Evolutionary conservation across 2,888 invertebrate genomes (phyloP), one percentile per base, ranked within the genome.

Genomic region (Aplocera efformata): DNA sequence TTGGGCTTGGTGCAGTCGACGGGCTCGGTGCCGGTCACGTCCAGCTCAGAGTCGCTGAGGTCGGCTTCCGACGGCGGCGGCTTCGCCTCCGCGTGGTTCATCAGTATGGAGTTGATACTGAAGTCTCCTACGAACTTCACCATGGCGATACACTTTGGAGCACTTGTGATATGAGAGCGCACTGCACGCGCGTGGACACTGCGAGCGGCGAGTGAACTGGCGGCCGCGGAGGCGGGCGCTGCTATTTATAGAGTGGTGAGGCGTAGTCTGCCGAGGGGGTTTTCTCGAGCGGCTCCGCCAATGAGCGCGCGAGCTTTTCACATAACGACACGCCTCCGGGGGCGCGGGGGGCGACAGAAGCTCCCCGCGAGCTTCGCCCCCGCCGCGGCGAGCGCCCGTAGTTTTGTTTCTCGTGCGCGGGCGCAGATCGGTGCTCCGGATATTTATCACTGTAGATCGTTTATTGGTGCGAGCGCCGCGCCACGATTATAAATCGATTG

Each of bases 81-180:
- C 53, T 73, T 80, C 51, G 58, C 67, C 1, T 79, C 84, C 52
- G 81, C 80, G 46, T 90, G 82, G 39, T 83, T 85, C 49, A 94
- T 94, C 32, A 96, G 79, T 63, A 96, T 93, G 28, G 94, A 91
- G 65, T 93, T 94, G 50, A 96, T 96, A 73, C 94, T 94, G 78
- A 96, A 95, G 73, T 92, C 94, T 61, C 94, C 94, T 83, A 84
- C 84, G 61, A 88, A 85, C 80, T 88, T 88, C 83, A 86, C 88
- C 88, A 88, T 88, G 56, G 64, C 84, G 69, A 47, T 45, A 56
- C 79, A 81, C 78, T 79, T 67, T 51, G 57, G 56, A 49, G 44
- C 55, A 64, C 52, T 50, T 43, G 41, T 30, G 24, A 27, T 34
- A 13, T 36, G 30, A 26, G 39, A 40, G 48, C 36, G 67, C 65